Evolutionary conservation across 2,113 vertebrate species (phyloP).

Genomic region (Noturus placidus): DNA sequence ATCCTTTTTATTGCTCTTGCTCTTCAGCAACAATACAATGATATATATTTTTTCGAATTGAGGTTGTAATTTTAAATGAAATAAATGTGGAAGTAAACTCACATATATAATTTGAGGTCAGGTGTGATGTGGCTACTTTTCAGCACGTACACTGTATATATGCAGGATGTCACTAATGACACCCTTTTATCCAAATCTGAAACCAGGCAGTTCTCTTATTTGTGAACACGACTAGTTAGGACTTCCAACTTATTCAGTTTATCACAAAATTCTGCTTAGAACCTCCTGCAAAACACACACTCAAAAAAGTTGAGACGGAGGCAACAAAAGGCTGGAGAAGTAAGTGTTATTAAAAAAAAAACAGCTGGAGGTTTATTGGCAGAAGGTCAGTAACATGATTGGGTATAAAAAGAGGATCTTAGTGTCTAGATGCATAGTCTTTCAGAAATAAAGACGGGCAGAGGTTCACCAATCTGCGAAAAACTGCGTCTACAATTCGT

Average conservation of each 20-base stretch:
- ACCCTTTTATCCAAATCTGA: slow-evolving; percentile 37
- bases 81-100: background rate
- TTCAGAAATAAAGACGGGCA: no score
- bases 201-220: slow-evolving; percentile 36
- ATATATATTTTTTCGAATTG: background rate
- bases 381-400: no score
- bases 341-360: no score
- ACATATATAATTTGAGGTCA: background rate
- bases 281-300: slow-evolving; percentile 41
- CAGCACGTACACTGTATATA: background rate
- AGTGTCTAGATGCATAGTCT: no score
- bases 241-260: slow-evolving; percentile 50
- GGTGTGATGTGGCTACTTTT: background rate
- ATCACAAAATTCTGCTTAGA: slow-evolving; percentile 41
- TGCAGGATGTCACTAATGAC: slow-evolving; percentile 17
- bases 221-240: slow-evolving; percentile 46
- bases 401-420: no score
- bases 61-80: background rate
- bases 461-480: no score
- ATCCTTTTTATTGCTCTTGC: slow-evolving; percentile 44
- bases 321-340: no score
- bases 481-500: no score
- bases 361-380: no score
- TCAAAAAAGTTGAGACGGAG: no score
- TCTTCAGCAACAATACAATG: slow-evolving; percentile 23